Evolutionary conservation across 2,888 invertebrate genomes (phyloP).

Genomic region (Melangyna quadrimaculata): DNA sequence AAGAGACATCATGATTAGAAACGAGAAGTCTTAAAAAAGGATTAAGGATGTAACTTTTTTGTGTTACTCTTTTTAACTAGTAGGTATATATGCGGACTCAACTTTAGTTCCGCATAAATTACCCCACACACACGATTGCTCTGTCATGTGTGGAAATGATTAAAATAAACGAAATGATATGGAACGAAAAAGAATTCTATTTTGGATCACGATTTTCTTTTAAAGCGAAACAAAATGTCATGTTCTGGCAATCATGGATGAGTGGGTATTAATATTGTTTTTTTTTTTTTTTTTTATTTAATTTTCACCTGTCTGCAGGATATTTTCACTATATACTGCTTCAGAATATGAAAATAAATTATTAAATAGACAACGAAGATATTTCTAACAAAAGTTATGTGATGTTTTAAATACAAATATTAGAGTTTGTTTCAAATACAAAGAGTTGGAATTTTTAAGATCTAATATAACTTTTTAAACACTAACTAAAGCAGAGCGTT

Average conservation of each 20-base stretch:
- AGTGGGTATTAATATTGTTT: conserved; percentile 20
- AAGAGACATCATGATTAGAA: conserved; percentile 55
- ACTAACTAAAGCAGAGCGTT: too few species aligned
- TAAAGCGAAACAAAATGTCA: conserved; percentile 19
- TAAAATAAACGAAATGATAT: conserved; percentile 56
- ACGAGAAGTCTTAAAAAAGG: conserved; percentile 26
- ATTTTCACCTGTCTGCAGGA: conserved; percentile 31
- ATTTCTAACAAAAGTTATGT: too few species aligned
- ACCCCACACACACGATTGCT: conserved; percentile 70
- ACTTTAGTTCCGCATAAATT: conserved; percentile 69
- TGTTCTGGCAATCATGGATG: conserved; percentile 58
- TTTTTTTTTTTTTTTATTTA: background rate
- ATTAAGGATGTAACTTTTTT: conserved; percentile 49
- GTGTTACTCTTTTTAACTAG: background rate
- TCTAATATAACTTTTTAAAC: too few species aligned
- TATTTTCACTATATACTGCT: background rate
- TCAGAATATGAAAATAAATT: background rate
- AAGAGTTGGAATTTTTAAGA: too few species aligned
- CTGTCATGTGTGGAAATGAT: conserved; percentile 68
- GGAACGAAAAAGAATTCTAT: conserved; percentile 45
- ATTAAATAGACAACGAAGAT: background rate
- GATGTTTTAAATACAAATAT: too few species aligned
- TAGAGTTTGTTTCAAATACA: too few species aligned
- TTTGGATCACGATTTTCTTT: conserved; percentile 60
- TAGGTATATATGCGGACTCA: conserved; percentile 12